A percentile compares a stretch with the other conserved stretches of the same genome.
phyloP scores from a whole-genome alignment of 2,888 invertebrate genomes.

The Ophion slaviceki region DNA sequence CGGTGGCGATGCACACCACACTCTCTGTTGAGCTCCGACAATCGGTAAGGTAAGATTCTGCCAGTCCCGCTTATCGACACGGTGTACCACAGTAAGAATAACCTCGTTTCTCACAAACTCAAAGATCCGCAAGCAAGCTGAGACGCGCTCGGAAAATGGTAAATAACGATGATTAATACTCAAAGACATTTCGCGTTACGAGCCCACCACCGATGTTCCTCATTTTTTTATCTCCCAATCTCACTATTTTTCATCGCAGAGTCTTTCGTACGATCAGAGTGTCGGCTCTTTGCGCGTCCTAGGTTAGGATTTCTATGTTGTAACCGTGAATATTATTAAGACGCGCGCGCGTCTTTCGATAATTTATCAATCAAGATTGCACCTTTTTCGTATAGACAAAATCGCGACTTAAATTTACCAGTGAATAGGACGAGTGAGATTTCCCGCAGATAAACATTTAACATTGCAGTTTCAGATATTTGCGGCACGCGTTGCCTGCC shows the following conservation, averaged over 20 bases:
- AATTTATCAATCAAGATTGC: not conserved
- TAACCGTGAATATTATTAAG: not conserved
- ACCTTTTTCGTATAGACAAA: not conserved
- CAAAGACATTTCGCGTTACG: conserved; percentile 59
- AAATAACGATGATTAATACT: conserved; percentile 75
- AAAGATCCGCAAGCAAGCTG: conserved; percentile 65
- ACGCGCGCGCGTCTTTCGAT: conserved; percentile 11
- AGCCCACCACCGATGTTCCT: conserved; percentile 33
- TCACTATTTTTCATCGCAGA: conserved; percentile 15
- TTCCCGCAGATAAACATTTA: not conserved
- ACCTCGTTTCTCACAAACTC: conserved; percentile 64
- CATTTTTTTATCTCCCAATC: conserved; percentile 27
- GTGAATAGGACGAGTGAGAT: not conserved
- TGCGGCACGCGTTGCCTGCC: conserved; percentile 71
- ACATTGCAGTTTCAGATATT: conserved; percentile 77
- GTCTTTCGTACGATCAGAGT: conserved; percentile 20
- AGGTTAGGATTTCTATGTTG: conserved; percentile 72
- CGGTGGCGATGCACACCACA: not conserved
- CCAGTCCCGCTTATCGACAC: not conserved
- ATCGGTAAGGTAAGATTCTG: not conserved
- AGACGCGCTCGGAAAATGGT: conserved; percentile 79
- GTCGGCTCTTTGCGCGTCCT: conserved; percentile 68
- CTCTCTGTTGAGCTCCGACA: not conserved
- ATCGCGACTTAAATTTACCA: not conserved
- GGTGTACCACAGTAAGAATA: not conserved